Evolutionary conservation across 2,888 invertebrate genomes (phyloP).

Genomic region (Microplitis deprimator): DNA sequence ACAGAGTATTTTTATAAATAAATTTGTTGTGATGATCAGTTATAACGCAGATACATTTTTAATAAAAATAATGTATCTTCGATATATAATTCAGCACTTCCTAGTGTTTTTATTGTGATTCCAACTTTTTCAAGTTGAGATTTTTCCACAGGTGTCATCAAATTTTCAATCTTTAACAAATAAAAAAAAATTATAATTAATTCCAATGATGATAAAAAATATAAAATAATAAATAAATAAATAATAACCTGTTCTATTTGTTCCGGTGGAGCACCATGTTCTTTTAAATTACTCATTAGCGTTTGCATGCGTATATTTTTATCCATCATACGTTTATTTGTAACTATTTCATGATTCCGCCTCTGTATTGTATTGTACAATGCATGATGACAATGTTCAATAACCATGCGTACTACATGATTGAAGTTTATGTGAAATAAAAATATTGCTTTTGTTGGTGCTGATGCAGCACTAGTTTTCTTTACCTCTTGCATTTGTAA

Average conservation of each 20-base stretch:
- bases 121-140: constrained; percentile 83
- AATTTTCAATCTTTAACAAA: constrained; percentile 81
- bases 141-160: constrained; percentile 88
- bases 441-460: constrained; percentile 86
- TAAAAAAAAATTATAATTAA: constrained; percentile 26
- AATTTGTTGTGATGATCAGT: constrained; percentile 49
- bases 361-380: constrained; percentile 80
- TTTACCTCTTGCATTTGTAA: constrained; percentile 82
- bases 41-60: constrained; percentile 81
- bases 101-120: constrained; percentile 82
- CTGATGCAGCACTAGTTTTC: constrained; percentile 80
- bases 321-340: constrained; percentile 86
- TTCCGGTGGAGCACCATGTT: constrained; percentile 83
- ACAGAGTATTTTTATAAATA: background rate
- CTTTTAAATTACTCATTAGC: constrained; percentile 84
- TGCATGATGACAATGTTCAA: constrained; percentile 82
- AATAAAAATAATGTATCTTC: constrained; percentile 88
- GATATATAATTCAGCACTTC: constrained; percentile 83
- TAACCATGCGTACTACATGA: constrained; percentile 79
- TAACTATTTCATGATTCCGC: constrained; percentile 77
- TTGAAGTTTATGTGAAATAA: constrained; percentile 82
- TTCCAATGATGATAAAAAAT: background rate
- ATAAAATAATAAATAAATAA: constrained; percentile 7
- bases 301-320: constrained; percentile 90
- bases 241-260: constrained; percentile 82